phyloP scores from a whole-genome alignment of 2,113 vertebrate genomes.

The Odocoileus hemionus region DNA sequence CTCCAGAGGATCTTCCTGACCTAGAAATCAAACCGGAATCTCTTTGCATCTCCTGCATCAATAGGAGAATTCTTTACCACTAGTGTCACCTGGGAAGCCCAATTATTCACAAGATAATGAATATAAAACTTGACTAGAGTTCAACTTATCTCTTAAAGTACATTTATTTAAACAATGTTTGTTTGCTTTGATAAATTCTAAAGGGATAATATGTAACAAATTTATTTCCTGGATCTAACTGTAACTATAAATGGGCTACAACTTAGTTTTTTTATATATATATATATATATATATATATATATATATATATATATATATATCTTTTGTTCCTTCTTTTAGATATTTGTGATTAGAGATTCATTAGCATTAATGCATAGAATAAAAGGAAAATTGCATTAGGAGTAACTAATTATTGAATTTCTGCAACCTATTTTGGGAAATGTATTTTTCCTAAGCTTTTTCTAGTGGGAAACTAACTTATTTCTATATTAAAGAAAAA shows the following conservation, averaged over 20 bases:
- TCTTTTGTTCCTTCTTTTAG: neutral
- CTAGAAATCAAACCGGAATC: neutral
- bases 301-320: neutral
- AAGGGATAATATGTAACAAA: neutral
- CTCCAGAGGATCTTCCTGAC: neutral
- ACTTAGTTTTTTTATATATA: neutral
- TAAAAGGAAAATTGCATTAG: neutral
- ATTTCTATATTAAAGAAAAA: neutral
- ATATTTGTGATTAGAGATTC: neutral
- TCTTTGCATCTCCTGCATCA: neutral
- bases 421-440: neutral
- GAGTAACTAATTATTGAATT: neutral
- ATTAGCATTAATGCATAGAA: neutral
- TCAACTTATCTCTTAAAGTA: neutral
- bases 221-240: neutral
- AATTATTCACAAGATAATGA: neutral
- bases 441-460: neutral
- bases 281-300: neutral
- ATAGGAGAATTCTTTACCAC: neutral
- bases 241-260: neutral
- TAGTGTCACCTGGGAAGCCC: neutral
- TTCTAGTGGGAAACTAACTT: neutral
- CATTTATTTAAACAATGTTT: neutral
- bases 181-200: neutral
- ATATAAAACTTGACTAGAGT: neutral